Evolutionary conservation across 2,888 invertebrate species (phyloP).

Genomic region (Capitulum mitella): DNA sequence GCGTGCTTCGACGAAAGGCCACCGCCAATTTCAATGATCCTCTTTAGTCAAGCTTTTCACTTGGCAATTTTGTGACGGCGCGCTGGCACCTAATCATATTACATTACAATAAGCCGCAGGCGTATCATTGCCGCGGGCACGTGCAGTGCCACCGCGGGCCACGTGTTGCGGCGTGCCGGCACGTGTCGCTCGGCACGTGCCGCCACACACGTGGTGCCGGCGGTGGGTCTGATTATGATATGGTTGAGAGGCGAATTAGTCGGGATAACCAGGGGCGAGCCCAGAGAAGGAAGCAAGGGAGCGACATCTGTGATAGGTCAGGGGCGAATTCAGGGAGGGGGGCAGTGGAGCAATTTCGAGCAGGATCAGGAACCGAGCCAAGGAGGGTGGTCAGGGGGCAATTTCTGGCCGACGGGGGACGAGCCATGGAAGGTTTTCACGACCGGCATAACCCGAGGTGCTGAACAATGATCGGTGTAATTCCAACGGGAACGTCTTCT

Average conservation of each 20-base stretch:
- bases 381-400: no score
- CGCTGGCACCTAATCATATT: not conserved
- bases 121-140: not conserved
- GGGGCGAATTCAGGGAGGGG: no score
- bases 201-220: conserved; percentile 11
- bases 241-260: not conserved
- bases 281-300: not conserved
- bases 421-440: no score
- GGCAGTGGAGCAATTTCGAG: no score
- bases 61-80: not conserved
- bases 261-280: not conserved
- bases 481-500: no score
- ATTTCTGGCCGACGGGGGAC: no score
- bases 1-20: not conserved
- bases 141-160: not conserved
- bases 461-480: no score
- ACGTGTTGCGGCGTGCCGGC: not conserved
- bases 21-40: not conserved
- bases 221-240: not conserved
- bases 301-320: no score
- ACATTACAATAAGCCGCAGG: not conserved
- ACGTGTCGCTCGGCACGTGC: not conserved
- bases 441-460: no score
- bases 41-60: conserved; percentile 8
- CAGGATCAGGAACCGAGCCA: no score